phyloP scores from a whole-genome alignment of 2,888 invertebrate genomes.

The Apodemia hepburni region DNA sequence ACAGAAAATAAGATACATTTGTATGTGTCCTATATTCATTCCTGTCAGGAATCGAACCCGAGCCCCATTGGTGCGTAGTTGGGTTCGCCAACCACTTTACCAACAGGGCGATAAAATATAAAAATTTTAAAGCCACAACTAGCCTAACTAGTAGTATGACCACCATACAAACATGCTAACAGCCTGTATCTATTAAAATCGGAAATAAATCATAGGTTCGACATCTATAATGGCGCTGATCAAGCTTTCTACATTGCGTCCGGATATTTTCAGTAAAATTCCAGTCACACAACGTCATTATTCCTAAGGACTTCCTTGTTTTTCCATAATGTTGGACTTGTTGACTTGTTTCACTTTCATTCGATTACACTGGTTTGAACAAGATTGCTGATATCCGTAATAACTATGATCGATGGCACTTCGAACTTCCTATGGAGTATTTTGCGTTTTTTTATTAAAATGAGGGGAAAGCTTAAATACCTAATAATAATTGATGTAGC shows the following conservation, averaged over 20 bases:
- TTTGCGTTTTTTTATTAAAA: neutral
- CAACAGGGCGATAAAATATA: no score
- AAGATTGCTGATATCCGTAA: slow-evolving; percentile 5
- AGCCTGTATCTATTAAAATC: neutral
- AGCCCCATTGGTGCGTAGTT: no score
- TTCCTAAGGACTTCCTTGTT: slow-evolving; percentile 13
- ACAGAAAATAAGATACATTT: no score
- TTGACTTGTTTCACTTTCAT: slow-evolving; percentile 17
- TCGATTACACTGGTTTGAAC: neutral
- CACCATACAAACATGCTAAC: no score
- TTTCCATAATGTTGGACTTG: slow-evolving; percentile 15
- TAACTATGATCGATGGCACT: slow-evolving; percentile 15
- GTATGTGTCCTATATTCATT: no score
- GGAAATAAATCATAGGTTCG: neutral
- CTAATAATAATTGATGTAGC: neutral
- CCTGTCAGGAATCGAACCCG: no score
- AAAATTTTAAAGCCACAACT: no score
- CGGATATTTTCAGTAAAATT: slow-evolving; percentile 16
- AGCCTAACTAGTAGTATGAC: no score
- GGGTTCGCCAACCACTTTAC: no score
- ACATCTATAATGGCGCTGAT: neutral
- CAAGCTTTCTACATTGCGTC: slow-evolving; percentile 13
- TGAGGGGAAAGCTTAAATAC: neutral
- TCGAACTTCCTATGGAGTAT: neutral
- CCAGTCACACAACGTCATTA: slow-evolving; percentile 20